Conservation (phyloP, 2,888 invertebrate species). For the Steinernema scapterisci region DNA sequence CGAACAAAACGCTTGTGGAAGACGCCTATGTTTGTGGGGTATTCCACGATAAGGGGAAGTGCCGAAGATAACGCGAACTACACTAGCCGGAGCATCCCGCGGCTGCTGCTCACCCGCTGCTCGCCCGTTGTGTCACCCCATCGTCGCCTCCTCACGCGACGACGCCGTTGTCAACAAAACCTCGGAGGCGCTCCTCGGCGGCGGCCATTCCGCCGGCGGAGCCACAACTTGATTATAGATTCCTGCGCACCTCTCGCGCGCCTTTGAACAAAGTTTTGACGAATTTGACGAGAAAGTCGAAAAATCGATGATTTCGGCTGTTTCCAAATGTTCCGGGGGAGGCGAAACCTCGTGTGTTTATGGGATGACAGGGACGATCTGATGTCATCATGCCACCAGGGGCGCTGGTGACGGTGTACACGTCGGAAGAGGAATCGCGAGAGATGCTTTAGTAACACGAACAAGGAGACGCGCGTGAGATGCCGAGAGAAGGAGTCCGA, state of each 20-base stretch:
- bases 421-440: no score
- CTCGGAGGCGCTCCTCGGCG: not conserved
- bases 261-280: not conserved
- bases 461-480: no score
- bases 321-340: no score
- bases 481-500: no score
- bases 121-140: conserved; percentile 9
- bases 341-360: no score
- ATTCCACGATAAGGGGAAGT: not conserved
- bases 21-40: conserved; percentile 3
- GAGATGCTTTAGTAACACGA: no score
- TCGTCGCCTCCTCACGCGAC: not conserved
- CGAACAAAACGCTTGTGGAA: not conserved
- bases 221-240: not conserved
- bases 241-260: not conserved
- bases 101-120: not conserved
- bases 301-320: no score
- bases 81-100: no score
- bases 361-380: no score
- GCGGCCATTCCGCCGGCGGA: not conserved
- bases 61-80: not conserved
- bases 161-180: not conserved
- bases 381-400: no score
- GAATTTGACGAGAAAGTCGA: no score
- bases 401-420: no score